Evolutionary conservation across 2,113 vertebrate species (phyloP), one percentile per base, ranked within the genome.

Genomic region (Amazona vittata): DNA sequence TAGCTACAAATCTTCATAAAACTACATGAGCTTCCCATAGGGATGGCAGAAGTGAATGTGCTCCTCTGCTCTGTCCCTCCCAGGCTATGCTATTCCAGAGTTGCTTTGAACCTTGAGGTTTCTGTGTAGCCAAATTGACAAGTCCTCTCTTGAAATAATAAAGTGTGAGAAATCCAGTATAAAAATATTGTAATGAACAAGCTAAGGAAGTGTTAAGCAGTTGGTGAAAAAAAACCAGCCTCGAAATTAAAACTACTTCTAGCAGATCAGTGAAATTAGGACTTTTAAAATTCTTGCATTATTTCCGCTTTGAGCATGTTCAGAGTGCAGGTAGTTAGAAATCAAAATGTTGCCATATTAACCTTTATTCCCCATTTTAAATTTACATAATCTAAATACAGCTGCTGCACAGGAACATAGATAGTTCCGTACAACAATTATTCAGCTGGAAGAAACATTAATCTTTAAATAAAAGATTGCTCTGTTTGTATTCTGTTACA

Each of bases 401-500:
- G 31, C 11, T 17, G 25, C 31, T 55, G 46, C 79, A 59, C 11
- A 60, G 33, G 55, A 95, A 82, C 80, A 75, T 10, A 81, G 33
- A 71, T 46, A 77, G 53, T 89, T 96, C 59, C 13, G 7, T 78
- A 85, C 76, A 46, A 89, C 59, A 83, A 77, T 96, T 94, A 73
- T 86, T 70, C 64, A 73, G 22, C 76, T 91, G 83, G 90, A 97
- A 90, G 84, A 98, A 93, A 88, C 93, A 95, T 97, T 97, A 95
- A 94, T 97, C 94, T 97, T 98, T 96, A 96, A 97, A 89, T 95
- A 93, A 60, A 83, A 84, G 69, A 68, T 94, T 83, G 86, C 94
- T 98, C 93, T 70, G 84, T 95, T 90, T 92, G 49, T 59, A 86
- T 81, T 71, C 79, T 92, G 37, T 84, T 89, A 64, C 3, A 0